Evolutionary conservation across 2,888 invertebrate genomes (phyloP).

Genomic region (Melieria omissa): DNA sequence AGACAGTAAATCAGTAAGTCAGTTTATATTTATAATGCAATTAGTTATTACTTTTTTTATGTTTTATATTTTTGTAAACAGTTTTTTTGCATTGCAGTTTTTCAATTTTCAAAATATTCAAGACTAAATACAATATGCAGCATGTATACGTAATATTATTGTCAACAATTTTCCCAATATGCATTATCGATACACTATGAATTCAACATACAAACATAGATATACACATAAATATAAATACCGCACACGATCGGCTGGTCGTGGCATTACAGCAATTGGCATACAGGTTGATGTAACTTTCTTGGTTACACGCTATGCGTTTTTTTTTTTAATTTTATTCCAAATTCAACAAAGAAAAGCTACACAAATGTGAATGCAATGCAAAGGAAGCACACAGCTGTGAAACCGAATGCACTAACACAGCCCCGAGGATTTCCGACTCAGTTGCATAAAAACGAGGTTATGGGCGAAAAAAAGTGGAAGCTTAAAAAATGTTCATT

Average conservation of each 20-base stretch:
- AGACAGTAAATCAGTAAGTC: neutral
- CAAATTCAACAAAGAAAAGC: too few species aligned
- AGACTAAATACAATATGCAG: conserved; percentile 23
- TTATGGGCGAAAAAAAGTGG: too few species aligned
- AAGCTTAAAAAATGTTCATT: too few species aligned
- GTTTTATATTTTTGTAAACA: neutral
- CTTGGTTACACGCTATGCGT: neutral
- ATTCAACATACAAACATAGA: neutral
- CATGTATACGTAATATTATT: conserved; percentile 41
- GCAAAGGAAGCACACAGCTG: too few species aligned
- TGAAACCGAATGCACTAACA: too few species aligned
- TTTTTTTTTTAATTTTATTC: too few species aligned
- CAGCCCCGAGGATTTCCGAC: too few species aligned
- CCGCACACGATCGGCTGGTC: too few species aligned
- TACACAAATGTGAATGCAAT: too few species aligned
- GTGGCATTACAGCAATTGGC: too few species aligned
- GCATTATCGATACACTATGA: neutral
- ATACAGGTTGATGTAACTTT: neutral
- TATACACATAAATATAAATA: conserved; percentile 5
- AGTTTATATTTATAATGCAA: neutral
- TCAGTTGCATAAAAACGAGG: too few species aligned
- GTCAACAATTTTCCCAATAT: conserved; percentile 45
- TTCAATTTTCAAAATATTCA: conserved; percentile 24
- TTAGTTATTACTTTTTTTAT: neutral
- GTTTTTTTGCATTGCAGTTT: neutral